Evolutionary conservation across 2,113 vertebrate genomes (phyloP).

Genomic region (Alosa alosa): DNA sequence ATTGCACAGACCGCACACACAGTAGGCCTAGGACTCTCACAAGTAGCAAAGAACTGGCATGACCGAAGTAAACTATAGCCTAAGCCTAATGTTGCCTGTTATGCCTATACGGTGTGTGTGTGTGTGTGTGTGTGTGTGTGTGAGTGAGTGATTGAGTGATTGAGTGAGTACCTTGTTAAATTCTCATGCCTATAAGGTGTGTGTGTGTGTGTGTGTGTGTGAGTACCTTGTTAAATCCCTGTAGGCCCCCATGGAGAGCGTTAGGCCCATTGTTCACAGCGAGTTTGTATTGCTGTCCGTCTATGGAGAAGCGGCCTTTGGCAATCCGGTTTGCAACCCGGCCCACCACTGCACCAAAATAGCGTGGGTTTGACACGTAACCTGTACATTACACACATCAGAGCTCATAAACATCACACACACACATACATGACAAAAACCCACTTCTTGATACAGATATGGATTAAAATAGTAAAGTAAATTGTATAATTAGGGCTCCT

Average conservation of each 20-base stretch:
- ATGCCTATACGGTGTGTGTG: background rate
- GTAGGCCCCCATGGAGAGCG: slow-evolving; percentile 85
- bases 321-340: slow-evolving; percentile 91
- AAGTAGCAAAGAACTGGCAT: too few species aligned
- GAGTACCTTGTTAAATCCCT: slow-evolving; percentile 88
- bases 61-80: too few species aligned
- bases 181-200: background rate
- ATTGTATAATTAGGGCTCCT: background rate
- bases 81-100: too few species aligned
- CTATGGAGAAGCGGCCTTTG: slow-evolving; percentile 74
- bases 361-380: slow-evolving; percentile 81
- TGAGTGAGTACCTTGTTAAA: background rate
- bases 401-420: background rate
- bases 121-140: slow-evolving; percentile 11
- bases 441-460: background rate
- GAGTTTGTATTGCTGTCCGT: slow-evolving; percentile 77
- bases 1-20: too few species aligned
- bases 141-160: slow-evolving; percentile 8
- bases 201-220: background rate
- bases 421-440: background rate
- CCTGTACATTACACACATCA: slow-evolving; percentile 63
- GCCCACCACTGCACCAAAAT: slow-evolving; percentile 84
- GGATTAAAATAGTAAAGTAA: background rate
- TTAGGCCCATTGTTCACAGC: slow-evolving; percentile 86
- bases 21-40: too few species aligned